These are phyloP conservation scores for Neoniphon sammara DNA, from an alignment of 2,797 vertebrate genomes.

Conservation along the genomic window DNA sequence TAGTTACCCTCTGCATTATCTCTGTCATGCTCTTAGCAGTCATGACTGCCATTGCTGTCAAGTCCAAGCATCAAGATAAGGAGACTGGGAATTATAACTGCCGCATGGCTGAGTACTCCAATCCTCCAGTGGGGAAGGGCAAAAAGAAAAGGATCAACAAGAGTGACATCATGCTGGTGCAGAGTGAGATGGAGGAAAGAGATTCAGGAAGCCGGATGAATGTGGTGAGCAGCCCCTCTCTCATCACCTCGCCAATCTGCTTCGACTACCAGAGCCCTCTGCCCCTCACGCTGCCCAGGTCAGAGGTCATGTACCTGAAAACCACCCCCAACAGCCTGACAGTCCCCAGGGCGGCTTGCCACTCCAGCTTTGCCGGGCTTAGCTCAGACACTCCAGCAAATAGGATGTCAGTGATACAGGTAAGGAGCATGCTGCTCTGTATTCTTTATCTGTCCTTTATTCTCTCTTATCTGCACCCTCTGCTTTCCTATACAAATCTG, in stretches of 20 bases:
- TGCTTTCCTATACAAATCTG: slow-evolving; percentile 74
- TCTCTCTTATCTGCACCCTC: slow-evolving; percentile 70
- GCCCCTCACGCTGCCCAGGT: slow-evolving; percentile 97
- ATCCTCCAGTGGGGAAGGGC: slow-evolving; percentile 93
- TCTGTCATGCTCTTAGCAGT: slow-evolving; percentile 97
- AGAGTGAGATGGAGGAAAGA: slow-evolving; percentile 98
- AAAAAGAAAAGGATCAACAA: slow-evolving; percentile 99
- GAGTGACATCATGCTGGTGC: slow-evolving; percentile 99
- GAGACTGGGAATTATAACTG: slow-evolving; percentile 99
- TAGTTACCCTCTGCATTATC: slow-evolving; percentile 97
- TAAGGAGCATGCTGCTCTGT: slow-evolving; percentile 82
- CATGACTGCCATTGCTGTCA: slow-evolving; percentile 98
- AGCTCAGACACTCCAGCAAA: slow-evolving; percentile 92
- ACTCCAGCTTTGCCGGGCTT: slow-evolving; percentile 98
- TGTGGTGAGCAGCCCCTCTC: slow-evolving; percentile 98
- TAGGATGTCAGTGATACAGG: slow-evolving; percentile 99
- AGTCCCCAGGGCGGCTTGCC: slow-evolving; percentile 96
- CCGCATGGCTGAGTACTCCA: slow-evolving; percentile 97
- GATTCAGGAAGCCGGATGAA: slow-evolving; percentile 99
- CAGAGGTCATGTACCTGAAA: slow-evolving; percentile 99
- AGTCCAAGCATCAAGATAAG: slow-evolving; percentile 99
- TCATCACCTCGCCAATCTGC: slow-evolving; percentile 99
- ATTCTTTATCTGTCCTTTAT: slow-evolving; percentile 74
- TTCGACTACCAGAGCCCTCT: slow-evolving; percentile 99
- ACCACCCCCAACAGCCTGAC: slow-evolving; percentile 98